Base-by-base conservation (phyloP, 2,797 vertebrate genomes). In the Megaceryle alcyon region DNA sequence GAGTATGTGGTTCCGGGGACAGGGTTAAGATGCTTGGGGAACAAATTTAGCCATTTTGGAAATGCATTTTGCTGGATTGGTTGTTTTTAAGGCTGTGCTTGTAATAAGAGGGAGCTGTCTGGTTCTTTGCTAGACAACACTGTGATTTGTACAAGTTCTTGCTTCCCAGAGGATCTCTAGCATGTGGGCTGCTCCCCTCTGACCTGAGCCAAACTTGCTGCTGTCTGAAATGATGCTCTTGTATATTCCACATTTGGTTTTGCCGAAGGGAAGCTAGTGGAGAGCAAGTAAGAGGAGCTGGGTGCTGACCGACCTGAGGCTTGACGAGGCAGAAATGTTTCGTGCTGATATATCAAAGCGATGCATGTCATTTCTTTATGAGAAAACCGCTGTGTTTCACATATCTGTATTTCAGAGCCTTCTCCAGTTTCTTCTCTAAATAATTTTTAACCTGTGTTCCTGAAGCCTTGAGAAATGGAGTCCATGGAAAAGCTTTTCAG, bases 271-370 rank as follows among this genome's bases (percentile, higher is more conserved):
- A 94, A 83, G 69, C 82, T 70, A 68, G 78, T 48, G 68, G 51
- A 91, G 22, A 43, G 54, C 79, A 82, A 84, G 54, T 54, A 53
- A 72, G 78, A 65, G 77, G 75, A 91, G 23, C 60, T 79, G 65
- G n/a, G 66, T 94, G 65, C 57, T 76, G 59, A 31, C 0, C 0
- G 84, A 92, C 64, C 90, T 56, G 88, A 85, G 88, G 63, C 78
- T 96, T 86, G 69, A 61, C 88, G 69, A 88, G 63, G 72, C 70
- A 85, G 88, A 83, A 92, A 19, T 23, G 14, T 89, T 93, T 44
- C 21, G 44, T 76, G 51, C 39, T 65, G 76, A 33, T 28, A 3
- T 59, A 82, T 25, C 35, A 63, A 83, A 90, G 39, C 49, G 76
- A 16, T 35, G 73, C n/a, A 26, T 18, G 15, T 80, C 0, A 31